Percentiles rank a stretch among this genome's conserved stretches.
phyloP scores from a whole-genome alignment of 2,797 vertebrate species.

The Varecia variegata region DNA sequence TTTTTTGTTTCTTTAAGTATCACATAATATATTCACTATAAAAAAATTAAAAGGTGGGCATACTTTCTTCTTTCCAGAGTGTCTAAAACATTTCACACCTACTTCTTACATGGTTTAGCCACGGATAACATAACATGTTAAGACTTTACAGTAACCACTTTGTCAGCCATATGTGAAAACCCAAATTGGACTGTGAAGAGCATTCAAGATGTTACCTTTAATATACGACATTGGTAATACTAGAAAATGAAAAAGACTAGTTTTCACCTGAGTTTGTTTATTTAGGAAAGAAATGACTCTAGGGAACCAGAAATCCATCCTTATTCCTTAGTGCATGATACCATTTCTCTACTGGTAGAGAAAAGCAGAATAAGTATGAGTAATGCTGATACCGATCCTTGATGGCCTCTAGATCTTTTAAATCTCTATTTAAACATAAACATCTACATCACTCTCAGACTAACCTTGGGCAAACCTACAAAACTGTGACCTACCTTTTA shows the following conservation, averaged over 20 bases:
- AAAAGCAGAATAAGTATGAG: background rate
- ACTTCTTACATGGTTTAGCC: background rate
- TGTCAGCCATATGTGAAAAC: background rate
- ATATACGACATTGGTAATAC: background rate
- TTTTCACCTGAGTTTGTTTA: background rate
- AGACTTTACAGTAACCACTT: background rate
- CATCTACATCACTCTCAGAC: background rate
- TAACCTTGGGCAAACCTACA: background rate
- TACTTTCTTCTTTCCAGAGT: constrained; percentile 25
- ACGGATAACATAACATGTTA: background rate
- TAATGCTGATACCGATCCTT: background rate
- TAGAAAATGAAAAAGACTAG: background rate
- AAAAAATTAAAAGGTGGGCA: background rate
- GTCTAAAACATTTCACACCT: background rate
- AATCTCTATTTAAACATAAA: constrained; percentile 19
- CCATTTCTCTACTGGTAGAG: background rate
- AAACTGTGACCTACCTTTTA: background rate
- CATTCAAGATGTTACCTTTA: background rate
- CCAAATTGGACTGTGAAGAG: constrained; percentile 5
- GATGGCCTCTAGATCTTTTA: background rate
- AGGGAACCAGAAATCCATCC: constrained; percentile 5
- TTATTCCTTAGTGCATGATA: background rate
- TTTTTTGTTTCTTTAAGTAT: background rate
- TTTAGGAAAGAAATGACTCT: background rate
- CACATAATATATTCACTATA: background rate